Conservation (phyloP, 2,797 vertebrate species). For the Hypotaenidia okinawae region DNA sequence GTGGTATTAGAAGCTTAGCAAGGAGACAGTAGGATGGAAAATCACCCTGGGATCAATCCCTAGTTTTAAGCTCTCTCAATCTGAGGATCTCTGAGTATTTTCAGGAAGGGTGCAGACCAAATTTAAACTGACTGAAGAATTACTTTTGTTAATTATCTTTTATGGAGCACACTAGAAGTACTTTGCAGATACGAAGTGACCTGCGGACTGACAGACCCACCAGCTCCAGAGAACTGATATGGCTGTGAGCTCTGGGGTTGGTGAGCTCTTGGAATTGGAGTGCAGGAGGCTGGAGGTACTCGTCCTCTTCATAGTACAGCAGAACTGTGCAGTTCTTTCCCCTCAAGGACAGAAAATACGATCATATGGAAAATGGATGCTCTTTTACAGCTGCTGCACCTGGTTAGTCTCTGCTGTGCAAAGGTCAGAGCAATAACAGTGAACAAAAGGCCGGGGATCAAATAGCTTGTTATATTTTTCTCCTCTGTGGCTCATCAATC, state of each 20-base stretch:
- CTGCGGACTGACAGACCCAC: neutral
- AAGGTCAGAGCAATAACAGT: conserved; percentile 10
- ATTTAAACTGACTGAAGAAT: neutral
- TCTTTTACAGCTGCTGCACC: conserved; percentile 26
- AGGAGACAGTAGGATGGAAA: neutral
- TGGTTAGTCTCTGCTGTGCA: neutral
- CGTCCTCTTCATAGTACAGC: neutral
- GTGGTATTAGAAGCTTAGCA: neutral
- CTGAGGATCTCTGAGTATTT: neutral
- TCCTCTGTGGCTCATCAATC: neutral
- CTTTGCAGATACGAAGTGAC: neutral
- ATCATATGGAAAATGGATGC: neutral
- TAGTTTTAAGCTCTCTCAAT: neutral
- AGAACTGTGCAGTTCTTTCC: neutral
- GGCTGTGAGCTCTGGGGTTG: neutral
- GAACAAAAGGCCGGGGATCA: conserved; percentile 21
- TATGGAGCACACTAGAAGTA: neutral
- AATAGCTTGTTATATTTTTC: conserved; percentile 5
- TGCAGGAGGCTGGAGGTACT: neutral
- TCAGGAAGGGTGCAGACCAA: neutral
- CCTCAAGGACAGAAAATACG: neutral
- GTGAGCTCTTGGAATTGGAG: neutral
- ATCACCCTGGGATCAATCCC: neutral
- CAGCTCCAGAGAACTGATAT: neutral
- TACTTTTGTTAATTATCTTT: neutral